Base-by-base conservation (phyloP, 2,113 vertebrate genomes). In the Platycercus adscitus region DNA sequence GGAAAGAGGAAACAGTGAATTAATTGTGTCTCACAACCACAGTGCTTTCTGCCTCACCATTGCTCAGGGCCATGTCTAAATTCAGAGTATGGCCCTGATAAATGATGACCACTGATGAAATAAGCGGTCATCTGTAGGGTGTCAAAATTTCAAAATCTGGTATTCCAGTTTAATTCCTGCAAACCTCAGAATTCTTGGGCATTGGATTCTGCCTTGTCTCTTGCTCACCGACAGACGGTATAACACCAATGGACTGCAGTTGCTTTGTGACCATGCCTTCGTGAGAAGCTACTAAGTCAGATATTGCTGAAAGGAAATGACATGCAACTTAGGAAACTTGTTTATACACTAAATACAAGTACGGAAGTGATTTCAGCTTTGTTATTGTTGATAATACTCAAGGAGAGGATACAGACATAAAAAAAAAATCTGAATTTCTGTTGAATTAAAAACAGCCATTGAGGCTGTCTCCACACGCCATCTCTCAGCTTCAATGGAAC, bases 301-400 rank as follows among this genome's bases (percentile, higher is more conserved):
- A 50, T 5, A 20, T 16, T 66, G 56, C 26, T 79, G 69, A 75
- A 9, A 93, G 92, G 92, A 97, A 94, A 95, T 95, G 64, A 90
- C 80, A 76, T 29, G 43, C 47, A 75, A 35, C 35, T 94, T 83
- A 88, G 7, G 56, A 81, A 93, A 75, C 29, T 75, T 95, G 72
- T 96, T 93, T 95, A 91, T 86, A 79, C 10, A 61, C 33, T 81
- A 92, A 81, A 76, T 56, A 84, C 17, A 75, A 93, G 16, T 25
- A 10, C 0, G 17, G 86, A 94, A 95, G 55, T 88, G 82, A 83
- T 91, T 94, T 95, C 80, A 93, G 28, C 39, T 78, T 83, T 91
- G 55, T 70, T 91, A 33, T 33, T 93, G 55, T 64, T 88, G 64
- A 79, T 88, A 35, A 66, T 70, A 47, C 64, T 68, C 4, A 33